A percentile compares a stretch with the other conserved stretches of the same genome.
Conservation (phyloP, 2,113 vertebrate species). For the Brachypteracias leptosomus region DNA sequence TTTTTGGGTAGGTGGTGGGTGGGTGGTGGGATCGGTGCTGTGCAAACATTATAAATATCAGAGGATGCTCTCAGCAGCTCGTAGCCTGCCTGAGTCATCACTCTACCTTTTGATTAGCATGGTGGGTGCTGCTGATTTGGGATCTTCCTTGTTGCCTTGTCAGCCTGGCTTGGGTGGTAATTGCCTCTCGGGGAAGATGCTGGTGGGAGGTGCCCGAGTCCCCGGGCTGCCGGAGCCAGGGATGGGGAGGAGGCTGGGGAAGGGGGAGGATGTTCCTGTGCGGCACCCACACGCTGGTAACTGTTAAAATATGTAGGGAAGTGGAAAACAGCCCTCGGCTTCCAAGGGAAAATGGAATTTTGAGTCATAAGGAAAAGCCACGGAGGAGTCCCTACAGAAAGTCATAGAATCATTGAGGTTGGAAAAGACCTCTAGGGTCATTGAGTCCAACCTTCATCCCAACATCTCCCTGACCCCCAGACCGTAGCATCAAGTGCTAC, state of each 20-base stretch:
- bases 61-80: background rate
- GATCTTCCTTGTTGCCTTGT: background rate
- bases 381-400: background rate
- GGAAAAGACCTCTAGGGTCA: no score
- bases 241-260: background rate
- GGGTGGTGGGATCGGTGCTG: background rate
- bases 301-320: background rate
- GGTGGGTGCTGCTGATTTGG: background rate
- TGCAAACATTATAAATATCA: background rate
- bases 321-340: background rate
- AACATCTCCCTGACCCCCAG: no score
- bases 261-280: background rate
- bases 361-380: background rate
- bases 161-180: background rate
- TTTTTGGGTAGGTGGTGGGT: background rate
- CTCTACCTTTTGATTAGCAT: background rate
- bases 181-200: background rate
- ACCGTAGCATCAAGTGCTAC: no score
- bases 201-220: background rate
- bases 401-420: no score
- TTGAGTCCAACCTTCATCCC: no score
- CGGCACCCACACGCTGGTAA: background rate
- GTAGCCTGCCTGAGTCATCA: background rate
- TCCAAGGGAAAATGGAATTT: background rate
- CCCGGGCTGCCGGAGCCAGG: accelerated